phyloP scores from a whole-genome alignment of 2,888 invertebrate genomes.

The Ectemnius lituratus region DNA sequence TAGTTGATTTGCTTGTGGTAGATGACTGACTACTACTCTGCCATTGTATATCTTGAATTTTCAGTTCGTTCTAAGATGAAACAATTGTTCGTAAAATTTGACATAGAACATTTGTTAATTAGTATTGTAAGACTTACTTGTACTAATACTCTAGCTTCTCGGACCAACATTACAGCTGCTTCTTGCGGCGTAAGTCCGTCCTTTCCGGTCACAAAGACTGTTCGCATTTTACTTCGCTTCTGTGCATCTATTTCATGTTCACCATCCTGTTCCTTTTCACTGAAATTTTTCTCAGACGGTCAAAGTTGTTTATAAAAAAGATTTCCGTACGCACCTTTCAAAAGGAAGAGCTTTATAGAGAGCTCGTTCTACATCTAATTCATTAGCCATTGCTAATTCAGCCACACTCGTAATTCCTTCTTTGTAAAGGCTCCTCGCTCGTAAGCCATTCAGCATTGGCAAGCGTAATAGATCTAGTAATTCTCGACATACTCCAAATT shows the following conservation, averaged over 20 bases:
- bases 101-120: not conserved
- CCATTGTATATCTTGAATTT: slow-evolving; percentile 86
- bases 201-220: slow-evolving; percentile 89
- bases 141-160: slow-evolving; percentile 86
- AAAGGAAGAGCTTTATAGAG: slow-evolving; percentile 90
- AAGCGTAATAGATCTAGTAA: slow-evolving; percentile 94
- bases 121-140: slow-evolving; percentile 70
- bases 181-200: slow-evolving; percentile 89
- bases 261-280: slow-evolving; percentile 85
- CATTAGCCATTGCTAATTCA: slow-evolving; percentile 87
- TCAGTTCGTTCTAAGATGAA: slow-evolving; percentile 83
- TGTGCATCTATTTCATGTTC: slow-evolving; percentile 84
- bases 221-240: slow-evolving; percentile 84
- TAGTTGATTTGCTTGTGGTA: slow-evolving; percentile 14
- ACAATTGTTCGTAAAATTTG: slow-evolving; percentile 65
- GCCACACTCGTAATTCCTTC: slow-evolving; percentile 88
- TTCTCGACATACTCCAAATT: slow-evolving; percentile 96
- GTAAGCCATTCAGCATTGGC: slow-evolving; percentile 88
- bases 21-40: slow-evolving; percentile 67
- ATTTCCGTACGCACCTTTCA: slow-evolving; percentile 80
- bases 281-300: slow-evolving; percentile 55
- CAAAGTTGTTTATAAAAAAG: slow-evolving; percentile 7
- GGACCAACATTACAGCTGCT: slow-evolving; percentile 88
- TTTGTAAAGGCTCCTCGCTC: slow-evolving; percentile 91
- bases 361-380: slow-evolving; percentile 85